Evolutionary conservation across 2,888 invertebrate genomes (phyloP).

Genomic region (Epistrophe eligans): DNA sequence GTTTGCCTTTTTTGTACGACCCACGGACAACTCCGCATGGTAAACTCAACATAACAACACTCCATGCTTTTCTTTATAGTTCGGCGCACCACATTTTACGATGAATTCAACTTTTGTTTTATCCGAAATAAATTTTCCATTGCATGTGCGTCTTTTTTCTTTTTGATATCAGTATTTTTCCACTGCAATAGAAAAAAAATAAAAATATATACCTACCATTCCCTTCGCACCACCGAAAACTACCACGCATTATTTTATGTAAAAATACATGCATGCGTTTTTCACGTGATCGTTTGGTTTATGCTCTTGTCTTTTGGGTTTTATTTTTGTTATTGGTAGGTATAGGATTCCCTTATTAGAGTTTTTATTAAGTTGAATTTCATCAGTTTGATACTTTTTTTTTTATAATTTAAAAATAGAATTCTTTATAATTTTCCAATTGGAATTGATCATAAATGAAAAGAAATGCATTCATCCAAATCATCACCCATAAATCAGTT

Average conservation of each 20-base stretch:
- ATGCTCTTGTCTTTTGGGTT: slow-evolving; percentile 7
- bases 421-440: too few species aligned
- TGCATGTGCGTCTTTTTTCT: slow-evolving; percentile 10
- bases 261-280: slow-evolving; percentile 66
- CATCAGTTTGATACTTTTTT: neutral
- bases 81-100: neutral
- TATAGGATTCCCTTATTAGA: slow-evolving; percentile 32
- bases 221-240: slow-evolving; percentile 8
- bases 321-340: neutral
- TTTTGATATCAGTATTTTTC: slow-evolving; percentile 17
- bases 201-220: neutral
- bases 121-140: slow-evolving; percentile 33
- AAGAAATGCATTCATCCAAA: too few species aligned
- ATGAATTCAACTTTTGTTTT: neutral
- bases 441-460: too few species aligned
- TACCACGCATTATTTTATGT: slow-evolving; percentile 61
- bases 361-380: slow-evolving; percentile 29
- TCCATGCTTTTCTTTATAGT: neutral
- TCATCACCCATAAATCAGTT: too few species aligned
- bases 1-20: neutral
- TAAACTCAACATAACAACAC: neutral
- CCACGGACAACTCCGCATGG: neutral
- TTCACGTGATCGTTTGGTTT: slow-evolving; percentile 61
- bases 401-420: too few species aligned
- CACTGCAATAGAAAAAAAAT: slow-evolving; percentile 12